A percentile compares a stretch with the other conserved stretches of the same genome.
phyloP scores from a whole-genome alignment of 2,797 vertebrate genomes.

The Botia kubotai region DNA sequence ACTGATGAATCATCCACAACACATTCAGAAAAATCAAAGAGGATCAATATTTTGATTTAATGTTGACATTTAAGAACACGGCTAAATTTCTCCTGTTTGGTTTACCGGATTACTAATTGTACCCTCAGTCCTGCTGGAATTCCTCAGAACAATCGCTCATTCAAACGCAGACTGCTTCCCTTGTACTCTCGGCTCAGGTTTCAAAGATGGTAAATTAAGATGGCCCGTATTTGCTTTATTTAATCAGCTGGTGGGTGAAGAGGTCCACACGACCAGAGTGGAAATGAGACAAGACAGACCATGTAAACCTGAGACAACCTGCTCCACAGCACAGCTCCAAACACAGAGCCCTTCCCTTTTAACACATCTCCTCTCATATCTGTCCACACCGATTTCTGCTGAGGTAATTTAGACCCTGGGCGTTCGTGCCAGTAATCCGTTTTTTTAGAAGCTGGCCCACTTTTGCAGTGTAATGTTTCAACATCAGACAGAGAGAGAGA shows the following conservation, averaged over 20 bases:
- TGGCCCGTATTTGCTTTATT: constrained; percentile 44
- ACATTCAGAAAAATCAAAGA: not conserved
- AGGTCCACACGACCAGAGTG: constrained; percentile 48
- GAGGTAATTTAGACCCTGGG: constrained; percentile 34
- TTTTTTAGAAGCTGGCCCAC: not conserved
- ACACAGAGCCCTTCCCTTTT: constrained; percentile 5
- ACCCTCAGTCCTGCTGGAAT: not conserved
- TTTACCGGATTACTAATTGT: not conserved
- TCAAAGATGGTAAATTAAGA: constrained; percentile 51
- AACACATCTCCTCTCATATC: constrained; percentile 42
- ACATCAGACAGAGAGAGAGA: not conserved
- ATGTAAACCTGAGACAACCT: constrained; percentile 57
- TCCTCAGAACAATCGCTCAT: constrained; percentile 38
- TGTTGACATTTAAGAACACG: not conserved
- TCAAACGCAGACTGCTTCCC: constrained; percentile 20
- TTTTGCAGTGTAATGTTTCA: constrained; percentile 19
- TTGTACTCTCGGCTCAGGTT: constrained; percentile 17
- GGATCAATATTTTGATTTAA: no score
- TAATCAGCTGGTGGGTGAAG: constrained; percentile 49
- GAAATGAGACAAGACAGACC: constrained; percentile 65
- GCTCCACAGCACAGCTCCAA: constrained; percentile 30
- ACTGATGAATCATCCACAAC: not conserved
- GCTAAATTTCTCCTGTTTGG: not conserved
- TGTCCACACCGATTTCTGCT: constrained; percentile 44
- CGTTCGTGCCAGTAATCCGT: not conserved